Base-by-base conservation (phyloP, 2,113 vertebrate species). In the Colius striatus region DNA sequence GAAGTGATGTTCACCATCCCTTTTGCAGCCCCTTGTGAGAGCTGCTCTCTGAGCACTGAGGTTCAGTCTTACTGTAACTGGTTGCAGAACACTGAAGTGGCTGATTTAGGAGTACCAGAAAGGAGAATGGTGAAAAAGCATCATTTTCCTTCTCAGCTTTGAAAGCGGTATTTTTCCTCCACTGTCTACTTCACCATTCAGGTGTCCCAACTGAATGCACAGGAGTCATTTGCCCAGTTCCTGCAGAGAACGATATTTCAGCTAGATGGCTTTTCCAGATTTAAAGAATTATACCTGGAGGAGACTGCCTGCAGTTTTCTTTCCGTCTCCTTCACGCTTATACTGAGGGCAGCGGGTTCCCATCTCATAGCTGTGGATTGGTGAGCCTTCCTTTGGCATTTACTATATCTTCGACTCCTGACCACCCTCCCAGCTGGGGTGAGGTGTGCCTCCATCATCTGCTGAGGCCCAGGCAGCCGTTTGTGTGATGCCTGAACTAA, bases 231-330 rank as follows among this genome's bases (percentile, higher is more conserved):
- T 92, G 84, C 61, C 57, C 2, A 2, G 0, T 65, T 86, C 88
- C 94, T 81, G 58, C 76, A 83, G 82, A 91, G 95, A 93, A 89
- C 84, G 48, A 70, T 90, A 76, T 92, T 95, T 95, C 84, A 95
- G 53, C 65, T 68, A 89, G 79, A 88, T 88, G 58, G 13, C 20
- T 81, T 96, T 95, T 65, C 61, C 85, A 88, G 75, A 51, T 83
- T 84, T 81, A 71, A 94, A 86, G 67, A 90, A 75, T 94, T 81
- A 84, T 61, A 86, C 68, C 90, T 76, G 62, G 50, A 90, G 85
- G 76, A 95, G 72, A 57, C 85, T 77, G 75, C 61, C 90, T 84
- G 75, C n/a, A 12, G 65, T 83, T 90, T 91, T 91, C 70, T 85
- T 90, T 88, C 74, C 30, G 13, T 80, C 82, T 83, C 72, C 63